A percentile compares a stretch with the other conserved stretches of the same genome.
phyloP scores from a whole-genome alignment of 2,888 invertebrate species.

The Timandra comae region DNA sequence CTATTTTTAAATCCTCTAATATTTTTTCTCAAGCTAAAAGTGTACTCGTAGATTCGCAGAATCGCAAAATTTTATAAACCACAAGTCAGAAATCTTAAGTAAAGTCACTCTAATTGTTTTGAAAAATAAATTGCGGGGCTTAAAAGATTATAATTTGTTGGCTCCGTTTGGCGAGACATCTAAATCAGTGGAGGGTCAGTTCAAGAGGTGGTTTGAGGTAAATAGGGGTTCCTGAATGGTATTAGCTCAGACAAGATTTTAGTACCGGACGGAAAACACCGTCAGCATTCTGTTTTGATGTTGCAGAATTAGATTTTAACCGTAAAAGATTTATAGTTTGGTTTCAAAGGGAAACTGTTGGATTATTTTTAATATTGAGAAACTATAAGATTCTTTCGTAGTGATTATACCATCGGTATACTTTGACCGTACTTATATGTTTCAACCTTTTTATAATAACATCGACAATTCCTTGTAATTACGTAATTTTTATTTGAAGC shows the following conservation, averaged over 20 bases:
- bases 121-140: conserved; percentile 29
- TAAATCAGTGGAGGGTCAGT: conserved; percentile 36
- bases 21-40: no score
- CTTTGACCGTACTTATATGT: no score
- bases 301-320: conserved; percentile 26
- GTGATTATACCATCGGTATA: no score
- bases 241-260: conserved; percentile 21
- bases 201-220: conserved; percentile 17
- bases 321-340: no score
- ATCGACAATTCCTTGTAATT: no score
- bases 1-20: no score
- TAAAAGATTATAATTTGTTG: conserved; percentile 54
- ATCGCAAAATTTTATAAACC: conserved; percentile 12
- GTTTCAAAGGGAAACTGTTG: no score
- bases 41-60: no score
- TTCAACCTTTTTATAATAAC: no score
- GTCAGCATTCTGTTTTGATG: conserved; percentile 34
- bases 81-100: conserved; percentile 11
- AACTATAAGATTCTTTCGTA: no score
- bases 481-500: no score
- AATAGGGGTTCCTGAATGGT: conserved; percentile 9
- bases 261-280: conserved; percentile 28
- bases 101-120: conserved; percentile 23
- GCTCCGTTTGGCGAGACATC: conserved; percentile 33
- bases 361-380: no score